These are phyloP conservation scores for Pelodytes ibericus DNA, from an alignment of 2,797 vertebrate species.

Conservation along the genomic window DNA sequence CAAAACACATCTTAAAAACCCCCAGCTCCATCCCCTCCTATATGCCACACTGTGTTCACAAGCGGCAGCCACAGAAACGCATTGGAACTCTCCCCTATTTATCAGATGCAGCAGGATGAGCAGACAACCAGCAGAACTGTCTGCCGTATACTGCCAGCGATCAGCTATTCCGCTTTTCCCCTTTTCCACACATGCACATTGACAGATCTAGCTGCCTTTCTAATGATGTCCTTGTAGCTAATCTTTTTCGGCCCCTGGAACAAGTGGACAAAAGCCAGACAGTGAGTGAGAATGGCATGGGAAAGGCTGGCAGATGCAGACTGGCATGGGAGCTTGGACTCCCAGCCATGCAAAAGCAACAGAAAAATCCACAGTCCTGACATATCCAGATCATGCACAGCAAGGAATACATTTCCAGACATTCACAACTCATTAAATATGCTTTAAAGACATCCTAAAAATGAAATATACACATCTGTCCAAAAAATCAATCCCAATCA, in stretches of 20 bases:
- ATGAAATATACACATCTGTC: neutral
- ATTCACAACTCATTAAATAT: constrained; percentile 3
- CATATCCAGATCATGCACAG: constrained; percentile 55
- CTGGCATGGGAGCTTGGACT: constrained; percentile 59
- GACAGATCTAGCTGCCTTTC: neutral
- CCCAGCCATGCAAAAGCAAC: constrained; percentile 59
- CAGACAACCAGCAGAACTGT: neutral
- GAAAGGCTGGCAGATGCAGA: constrained; percentile 16
- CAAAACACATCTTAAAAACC: neutral
- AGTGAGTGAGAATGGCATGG: neutral
- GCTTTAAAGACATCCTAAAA: neutral
- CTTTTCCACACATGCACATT: neutral
- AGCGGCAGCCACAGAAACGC: neutral
- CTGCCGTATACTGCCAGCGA: neutral
- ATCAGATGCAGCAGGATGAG: neutral
- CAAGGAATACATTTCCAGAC: constrained; percentile 52
- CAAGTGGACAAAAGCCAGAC: neutral
- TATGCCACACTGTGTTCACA: neutral
- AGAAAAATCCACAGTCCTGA: constrained; percentile 53
- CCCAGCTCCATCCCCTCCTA: neutral
- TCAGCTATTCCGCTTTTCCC: neutral
- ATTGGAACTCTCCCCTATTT: neutral
- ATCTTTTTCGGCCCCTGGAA: neutral
- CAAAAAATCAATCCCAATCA: neutral
- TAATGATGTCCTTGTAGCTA: constrained; percentile 7